Percentiles rank a stretch among this genome's conserved stretches.
Conservation (phyloP, 2,797 vertebrate species). For the Podargus strigoides region DNA sequence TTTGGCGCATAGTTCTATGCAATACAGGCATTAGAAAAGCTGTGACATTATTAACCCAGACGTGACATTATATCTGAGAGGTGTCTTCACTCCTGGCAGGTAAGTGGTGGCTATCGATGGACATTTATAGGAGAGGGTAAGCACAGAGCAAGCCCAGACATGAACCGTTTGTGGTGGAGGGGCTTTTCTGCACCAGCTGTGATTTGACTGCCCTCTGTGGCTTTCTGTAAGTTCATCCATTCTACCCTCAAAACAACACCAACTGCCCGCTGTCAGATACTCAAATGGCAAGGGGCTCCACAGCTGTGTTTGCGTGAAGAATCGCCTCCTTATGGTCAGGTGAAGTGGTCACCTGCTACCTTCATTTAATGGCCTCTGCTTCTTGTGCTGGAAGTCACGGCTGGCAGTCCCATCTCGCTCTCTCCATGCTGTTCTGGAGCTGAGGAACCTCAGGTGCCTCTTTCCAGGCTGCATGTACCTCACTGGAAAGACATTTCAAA, state of each 20-base stretch:
- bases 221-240: neutral
- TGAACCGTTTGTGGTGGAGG: neutral
- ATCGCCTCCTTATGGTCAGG: neutral
- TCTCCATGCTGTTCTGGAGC: rapidly evolving
- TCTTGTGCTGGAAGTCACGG: neutral
- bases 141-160: neutral
- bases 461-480: neutral
- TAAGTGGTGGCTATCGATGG: neutral
- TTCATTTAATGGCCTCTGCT: neutral
- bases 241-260: neutral
- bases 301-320: neutral
- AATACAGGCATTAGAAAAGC: neutral
- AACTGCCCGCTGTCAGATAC: neutral
- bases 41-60: neutral
- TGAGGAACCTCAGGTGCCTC: neutral
- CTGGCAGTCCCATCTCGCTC: neutral
- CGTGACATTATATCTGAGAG: neutral
- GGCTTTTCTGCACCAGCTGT: neutral
- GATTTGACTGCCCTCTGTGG: neutral
- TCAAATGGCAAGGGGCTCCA: neutral
- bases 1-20: neutral
- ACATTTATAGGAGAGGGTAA: neutral
- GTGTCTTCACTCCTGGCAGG: neutral
- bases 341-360: rapidly evolving
- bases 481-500: neutral